A percentile compares a stretch with the other conserved stretches of the same genome.
phyloP scores from a whole-genome alignment of 1,140 invertebrate species.

The Diabrotica virgifera region DNA sequence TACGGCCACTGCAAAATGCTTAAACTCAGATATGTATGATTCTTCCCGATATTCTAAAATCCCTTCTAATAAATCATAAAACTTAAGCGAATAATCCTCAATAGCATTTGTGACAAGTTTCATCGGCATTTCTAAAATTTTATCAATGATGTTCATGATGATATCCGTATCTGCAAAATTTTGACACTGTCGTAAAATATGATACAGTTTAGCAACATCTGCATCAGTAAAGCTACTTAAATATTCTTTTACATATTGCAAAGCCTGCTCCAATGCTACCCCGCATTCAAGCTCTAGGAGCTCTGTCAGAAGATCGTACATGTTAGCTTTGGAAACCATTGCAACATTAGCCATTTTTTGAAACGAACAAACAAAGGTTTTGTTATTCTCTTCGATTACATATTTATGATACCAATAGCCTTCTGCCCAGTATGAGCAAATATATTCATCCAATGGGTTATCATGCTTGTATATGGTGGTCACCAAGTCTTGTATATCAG shows the following conservation, averaged over 20 bases:
- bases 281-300: background rate
- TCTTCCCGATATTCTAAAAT: no score
- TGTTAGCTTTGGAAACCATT: background rate
- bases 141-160: background rate
- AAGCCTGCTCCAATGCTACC: background rate
- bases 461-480: no score
- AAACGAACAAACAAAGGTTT: conserved; percentile 17
- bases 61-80: no score
- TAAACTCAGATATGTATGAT: background rate
- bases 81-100: background rate
- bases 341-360: conserved; percentile 24
- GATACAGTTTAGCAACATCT: background rate
- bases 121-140: background rate
- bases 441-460: background rate
- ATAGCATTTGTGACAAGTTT: background rate
- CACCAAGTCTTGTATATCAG: no score
- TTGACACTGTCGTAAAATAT: background rate
- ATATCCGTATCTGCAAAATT: background rate
- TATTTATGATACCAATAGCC: conserved; percentile 2
- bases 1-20: background rate
- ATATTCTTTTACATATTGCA: background rate
- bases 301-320: background rate
- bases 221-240: background rate
- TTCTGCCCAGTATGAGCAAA: conserved; percentile 28
- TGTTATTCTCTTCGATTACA: no score